Percentiles rank a stretch among this genome's conserved stretches.
These are phyloP conservation scores for Babylonia areolata DNA, from an alignment of 1,140 invertebrate genomes.

Conservation along the genomic window DNA sequence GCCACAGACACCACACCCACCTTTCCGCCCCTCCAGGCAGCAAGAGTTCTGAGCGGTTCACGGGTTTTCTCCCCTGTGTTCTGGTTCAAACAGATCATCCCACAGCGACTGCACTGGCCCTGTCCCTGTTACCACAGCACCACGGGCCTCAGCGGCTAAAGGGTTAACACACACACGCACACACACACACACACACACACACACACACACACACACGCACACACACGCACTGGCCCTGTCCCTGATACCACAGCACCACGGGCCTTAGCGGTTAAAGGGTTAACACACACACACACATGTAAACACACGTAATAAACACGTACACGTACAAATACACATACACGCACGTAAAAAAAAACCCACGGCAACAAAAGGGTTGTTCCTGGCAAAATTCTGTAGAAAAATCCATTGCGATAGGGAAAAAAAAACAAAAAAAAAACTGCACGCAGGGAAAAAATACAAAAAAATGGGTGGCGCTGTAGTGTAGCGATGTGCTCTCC, in stretches of 20 bases:
- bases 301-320: not conserved
- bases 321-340: not conserved
- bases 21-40: slow-evolving; percentile 67
- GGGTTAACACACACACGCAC: not conserved
- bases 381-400: too few relatives aligned
- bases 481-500: too few relatives aligned
- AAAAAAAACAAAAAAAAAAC: too few relatives aligned
- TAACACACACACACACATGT: not conserved
- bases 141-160: not conserved
- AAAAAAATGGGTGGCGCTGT: too few relatives aligned
- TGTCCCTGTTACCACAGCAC: slow-evolving; percentile 79
- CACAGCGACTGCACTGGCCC: slow-evolving; percentile 90
- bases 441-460: too few relatives aligned
- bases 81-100: slow-evolving; percentile 96
- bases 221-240: slow-evolving; percentile 79
- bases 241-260: slow-evolving; percentile 76
- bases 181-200: not conserved
- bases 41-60: slow-evolving; percentile 89
- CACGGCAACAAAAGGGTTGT: too few relatives aligned
- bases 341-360: not conserved
- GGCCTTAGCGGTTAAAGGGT: not conserved
- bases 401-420: too few relatives aligned
- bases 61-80: slow-evolving; percentile 85
- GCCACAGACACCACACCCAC: too few relatives aligned
- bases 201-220: too few relatives aligned